phyloP scores from a whole-genome alignment of 2,113 vertebrate species.

The Aleadryas rufinucha region DNA sequence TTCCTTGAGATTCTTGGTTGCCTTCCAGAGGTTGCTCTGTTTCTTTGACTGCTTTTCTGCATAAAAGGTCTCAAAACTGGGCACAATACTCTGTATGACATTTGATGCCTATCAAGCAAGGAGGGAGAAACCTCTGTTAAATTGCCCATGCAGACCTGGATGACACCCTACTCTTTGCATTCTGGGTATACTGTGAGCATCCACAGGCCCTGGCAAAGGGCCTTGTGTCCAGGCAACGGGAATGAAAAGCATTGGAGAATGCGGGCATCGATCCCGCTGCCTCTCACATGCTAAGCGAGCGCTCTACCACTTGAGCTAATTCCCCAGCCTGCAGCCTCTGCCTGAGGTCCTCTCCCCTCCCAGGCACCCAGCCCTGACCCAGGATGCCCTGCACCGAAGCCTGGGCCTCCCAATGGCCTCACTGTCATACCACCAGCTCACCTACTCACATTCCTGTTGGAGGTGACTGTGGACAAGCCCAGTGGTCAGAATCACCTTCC shows the following conservation, averaged over 20 bases:
- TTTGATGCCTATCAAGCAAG: not conserved
- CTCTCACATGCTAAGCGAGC: constrained; percentile 29
- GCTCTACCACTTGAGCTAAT: not conserved
- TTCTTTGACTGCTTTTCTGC: not conserved
- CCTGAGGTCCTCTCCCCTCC: rapidly evolving
- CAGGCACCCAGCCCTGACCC: not conserved
- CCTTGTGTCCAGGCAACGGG: rapidly evolving
- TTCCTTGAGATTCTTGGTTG: not conserved
- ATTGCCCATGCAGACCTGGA: not conserved
- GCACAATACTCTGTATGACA: not conserved
- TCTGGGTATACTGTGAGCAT: not conserved
- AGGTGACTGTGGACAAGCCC: rapidly evolving
- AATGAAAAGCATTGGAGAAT: not conserved
- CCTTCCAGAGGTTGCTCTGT: not conserved
- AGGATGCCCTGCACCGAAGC: rapidly evolving
- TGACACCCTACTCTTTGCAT: not conserved
- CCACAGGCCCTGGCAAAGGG: no score
- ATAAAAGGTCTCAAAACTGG: not conserved
- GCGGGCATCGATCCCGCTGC: not conserved
- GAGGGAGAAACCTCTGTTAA: not conserved
- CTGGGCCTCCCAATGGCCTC: rapidly evolving
- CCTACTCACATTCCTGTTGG: rapidly evolving
- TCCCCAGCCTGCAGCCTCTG: not conserved
- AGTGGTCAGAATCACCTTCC: rapidly evolving
- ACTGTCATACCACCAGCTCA: rapidly evolving